phyloP scores from a whole-genome alignment of 2,797 vertebrate genomes.

The Cynodonichthys magdalenae region DNA sequence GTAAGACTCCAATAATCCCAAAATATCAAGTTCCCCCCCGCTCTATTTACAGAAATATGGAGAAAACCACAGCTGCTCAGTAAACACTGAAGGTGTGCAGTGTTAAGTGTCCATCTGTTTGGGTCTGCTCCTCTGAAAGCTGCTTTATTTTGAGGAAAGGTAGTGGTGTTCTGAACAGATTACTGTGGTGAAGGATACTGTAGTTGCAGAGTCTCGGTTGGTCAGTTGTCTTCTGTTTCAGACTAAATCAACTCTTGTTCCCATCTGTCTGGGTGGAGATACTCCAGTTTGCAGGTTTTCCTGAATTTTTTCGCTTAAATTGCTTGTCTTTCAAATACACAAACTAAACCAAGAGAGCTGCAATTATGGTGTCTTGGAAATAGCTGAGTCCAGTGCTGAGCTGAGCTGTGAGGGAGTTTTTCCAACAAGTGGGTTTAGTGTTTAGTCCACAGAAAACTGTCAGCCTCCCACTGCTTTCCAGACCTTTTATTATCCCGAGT shows the following conservation, averaged over 20 bases:
- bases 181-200: constrained; percentile 51
- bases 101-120: constrained; percentile 53
- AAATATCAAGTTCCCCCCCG: constrained; percentile 14
- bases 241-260: constrained; percentile 25
- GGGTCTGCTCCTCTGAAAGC: constrained; percentile 49
- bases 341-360: constrained; percentile 60
- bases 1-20: constrained; percentile 1
- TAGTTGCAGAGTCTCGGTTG: constrained; percentile 58
- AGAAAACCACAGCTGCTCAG: constrained; percentile 31
- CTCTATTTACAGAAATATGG: constrained; percentile 27
- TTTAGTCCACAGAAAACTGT: constrained; percentile 66
- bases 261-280: constrained; percentile 17
- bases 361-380: constrained; percentile 76
- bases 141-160: constrained; percentile 48
- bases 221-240: constrained; percentile 54
- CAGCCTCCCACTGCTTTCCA: constrained; percentile 57
- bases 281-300: constrained; percentile 57
- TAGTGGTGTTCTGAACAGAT: constrained; percentile 66
- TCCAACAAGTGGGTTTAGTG: constrained; percentile 66
- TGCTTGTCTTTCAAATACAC: constrained; percentile 52
- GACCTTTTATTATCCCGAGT: constrained; percentile 68
- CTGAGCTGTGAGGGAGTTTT: constrained; percentile 60
- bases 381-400: constrained; percentile 58
- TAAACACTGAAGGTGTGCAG: constrained; percentile 44
- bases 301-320: constrained; percentile 42